These are phyloP conservation scores for Colletes latitarsis DNA, from an alignment of 1,140 invertebrate genomes.

Conservation along the genomic window DNA sequence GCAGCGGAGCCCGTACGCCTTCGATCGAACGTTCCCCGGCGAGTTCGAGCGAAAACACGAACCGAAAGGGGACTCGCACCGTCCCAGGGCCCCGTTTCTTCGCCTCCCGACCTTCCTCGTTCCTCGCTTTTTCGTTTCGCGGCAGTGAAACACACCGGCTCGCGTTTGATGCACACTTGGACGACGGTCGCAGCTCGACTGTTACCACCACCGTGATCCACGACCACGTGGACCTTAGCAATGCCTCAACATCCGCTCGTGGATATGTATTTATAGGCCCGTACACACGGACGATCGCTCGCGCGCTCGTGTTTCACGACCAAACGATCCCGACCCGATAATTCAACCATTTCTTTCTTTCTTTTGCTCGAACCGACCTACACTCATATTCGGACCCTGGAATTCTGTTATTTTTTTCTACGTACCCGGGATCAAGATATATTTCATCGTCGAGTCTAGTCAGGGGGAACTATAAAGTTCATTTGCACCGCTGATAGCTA, in stretches of 20 bases:
- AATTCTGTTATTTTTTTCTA: too few species aligned
- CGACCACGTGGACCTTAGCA: conserved; percentile 69
- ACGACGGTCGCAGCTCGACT: conserved; percentile 68
- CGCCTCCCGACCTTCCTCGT: background rate
- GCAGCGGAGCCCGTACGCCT: too few species aligned
- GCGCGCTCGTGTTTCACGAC: background rate
- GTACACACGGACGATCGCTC: background rate
- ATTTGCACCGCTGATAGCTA: too few species aligned
- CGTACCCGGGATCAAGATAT: too few species aligned
- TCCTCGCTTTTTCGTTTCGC: conserved; percentile 11
- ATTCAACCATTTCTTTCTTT: background rate
- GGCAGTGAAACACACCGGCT: conserved; percentile 40
- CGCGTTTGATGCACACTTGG: conserved; percentile 59
- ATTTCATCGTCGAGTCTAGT: too few species aligned
- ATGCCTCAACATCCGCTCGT: conserved; percentile 57
- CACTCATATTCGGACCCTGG: too few species aligned
- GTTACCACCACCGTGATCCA: conserved; percentile 66
- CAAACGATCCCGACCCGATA: background rate
- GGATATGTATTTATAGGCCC: conserved; percentile 58
- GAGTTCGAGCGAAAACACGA: too few species aligned
- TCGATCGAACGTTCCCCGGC: background rate
- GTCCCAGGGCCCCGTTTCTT: conserved; percentile 2
- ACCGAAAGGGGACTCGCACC: conserved; percentile 14
- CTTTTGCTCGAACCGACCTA: background rate
- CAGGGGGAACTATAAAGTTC: too few species aligned